Percentiles rank a stretch among this genome's conserved stretches.
phyloP scores from a whole-genome alignment of 1,140 invertebrate genomes.

The Heliothis subflexa region DNA sequence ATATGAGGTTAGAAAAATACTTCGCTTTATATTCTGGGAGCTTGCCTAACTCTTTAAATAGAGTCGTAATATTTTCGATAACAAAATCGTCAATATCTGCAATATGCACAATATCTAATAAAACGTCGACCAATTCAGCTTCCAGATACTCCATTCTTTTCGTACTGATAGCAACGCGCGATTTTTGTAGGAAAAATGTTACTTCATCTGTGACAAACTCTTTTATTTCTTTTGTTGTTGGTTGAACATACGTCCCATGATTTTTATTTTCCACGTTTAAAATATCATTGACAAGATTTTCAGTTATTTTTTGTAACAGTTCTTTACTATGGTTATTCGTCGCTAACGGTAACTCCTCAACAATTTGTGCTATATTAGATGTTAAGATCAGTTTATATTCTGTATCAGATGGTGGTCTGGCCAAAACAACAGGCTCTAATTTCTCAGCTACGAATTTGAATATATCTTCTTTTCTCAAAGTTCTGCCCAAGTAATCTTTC shows the following conservation, averaged over 20 bases:
- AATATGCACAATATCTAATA: constrained; percentile 16
- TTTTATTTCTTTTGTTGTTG: constrained; percentile 35
- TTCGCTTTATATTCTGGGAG: constrained; percentile 38
- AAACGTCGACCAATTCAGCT: constrained; percentile 20
- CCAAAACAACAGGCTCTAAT: constrained; percentile 43
- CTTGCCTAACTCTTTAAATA: constrained; percentile 16
- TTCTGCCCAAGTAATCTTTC: constrained; percentile 35
- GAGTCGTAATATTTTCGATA: constrained; percentile 14
- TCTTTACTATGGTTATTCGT: constrained; percentile 10
- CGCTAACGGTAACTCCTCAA: constrained; percentile 42
- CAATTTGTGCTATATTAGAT: constrained; percentile 23
- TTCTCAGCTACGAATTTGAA: constrained; percentile 21
- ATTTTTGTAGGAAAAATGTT: constrained; percentile 24
- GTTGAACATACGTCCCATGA: constrained; percentile 25
- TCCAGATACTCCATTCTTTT: constrained; percentile 32
- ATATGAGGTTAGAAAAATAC: constrained; percentile 36
- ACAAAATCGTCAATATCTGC: background rate
- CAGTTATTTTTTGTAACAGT: constrained; percentile 30
- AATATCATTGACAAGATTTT: constrained; percentile 32
- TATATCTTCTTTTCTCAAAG: constrained; percentile 32
- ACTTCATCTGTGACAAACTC: constrained; percentile 43
- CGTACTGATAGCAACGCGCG: background rate
- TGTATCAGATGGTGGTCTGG: constrained; percentile 15
- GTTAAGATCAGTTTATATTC: constrained; percentile 41
- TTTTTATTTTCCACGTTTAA: constrained; percentile 8